Base-by-base conservation (phyloP, 2,797 vertebrate genomes). In the Pangasius krempfi region DNA sequence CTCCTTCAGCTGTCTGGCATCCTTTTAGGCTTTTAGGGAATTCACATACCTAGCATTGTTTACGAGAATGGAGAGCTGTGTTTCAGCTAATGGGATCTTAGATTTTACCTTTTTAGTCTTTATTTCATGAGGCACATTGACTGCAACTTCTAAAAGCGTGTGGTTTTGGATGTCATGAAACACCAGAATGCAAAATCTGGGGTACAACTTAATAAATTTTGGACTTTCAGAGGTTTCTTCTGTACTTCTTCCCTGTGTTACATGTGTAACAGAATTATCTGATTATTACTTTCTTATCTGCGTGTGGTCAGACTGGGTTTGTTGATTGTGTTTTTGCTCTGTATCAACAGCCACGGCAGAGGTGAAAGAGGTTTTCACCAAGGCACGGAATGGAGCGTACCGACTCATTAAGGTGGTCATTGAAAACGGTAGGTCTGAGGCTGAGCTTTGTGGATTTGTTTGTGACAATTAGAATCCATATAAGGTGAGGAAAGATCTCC, bases 401-500 rank as follows among this genome's bases (percentile, higher is more conserved):
- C 96, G 97, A 54, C 94, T 97, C 91, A 94, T 98, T 91, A 97
- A 97, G 94, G 95, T 98, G 91, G 94, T 96, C 76, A 98, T 98
- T 93, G 96, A 97, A 91, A 96, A 97, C 90, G 97, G 97, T 98
- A 93, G 94, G 96, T 96, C 44, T 16, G 58, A 44, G 16, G 20
- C 9, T 2, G 70, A 54, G 27, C 30, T 73, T 12, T 62, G 25
- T 20, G 37, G 44, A 5, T 73, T 54, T 50, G 22, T 79, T 66
- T 87, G 79, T 64, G 13, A 40, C 10, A 14, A 10, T 82, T 33
- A 78, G 14, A 75, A 37, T 18, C 44, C 13, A 0, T 85, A 44
- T 82, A 68, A 81, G 80, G 47, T 75, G 27, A 87, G 20, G n/a
- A 33, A 40, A 37, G 13, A 14, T 25, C 27, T 66, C 14, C 5